Base-by-base conservation (phyloP, 2,888 invertebrate species). In the Parochlus steinenii region DNA sequence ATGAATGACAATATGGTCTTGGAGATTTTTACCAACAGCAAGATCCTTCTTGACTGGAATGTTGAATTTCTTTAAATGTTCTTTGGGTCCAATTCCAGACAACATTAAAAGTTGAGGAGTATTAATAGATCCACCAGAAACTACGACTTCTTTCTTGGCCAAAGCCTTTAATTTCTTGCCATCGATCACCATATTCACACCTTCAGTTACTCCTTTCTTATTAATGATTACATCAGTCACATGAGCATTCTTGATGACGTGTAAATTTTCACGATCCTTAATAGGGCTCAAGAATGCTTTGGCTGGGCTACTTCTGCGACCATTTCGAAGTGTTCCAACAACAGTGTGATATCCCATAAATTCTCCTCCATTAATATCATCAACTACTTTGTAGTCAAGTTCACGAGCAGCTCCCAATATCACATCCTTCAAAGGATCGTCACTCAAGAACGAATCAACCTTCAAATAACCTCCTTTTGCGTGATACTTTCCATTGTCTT, bases 91-190 rank as follows among this genome's bases (percentile, higher is more conserved):
- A 6, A 85, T 64, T 2, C 87, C 87, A 11, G 82, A 80, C 14
- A 86, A 53, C 78, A 86, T 74, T 25, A 89, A 60, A 25, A 87
- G 50, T 48, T 87, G 85, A 0, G 86, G 83, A 3, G 81, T 72
- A 46, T 77, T 75, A 29, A 87, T 65, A 2, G 83, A 63, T 3
- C 87, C 87, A 3, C 77, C 81, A 12, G 78, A 73, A 11, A 89
- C 49, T 42, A 87, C 75, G 0, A 86, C 66, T 54, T 82, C 82
- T 45, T 66, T 66, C 35, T 61, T 63, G 0, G 74, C 73, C 27
- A 52, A 52, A 3, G 65, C 37, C 31, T 16, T 22, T 16, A 38
- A 8, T 42, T 66, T 65, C 48, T 74, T 73, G 1, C 72, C 72
- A 25, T 43, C 54, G 43, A 46, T 62, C 25, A 40, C 45, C 50